phyloP scores from a whole-genome alignment of 1,140 invertebrate species.

The Bombus soroeensis region DNA sequence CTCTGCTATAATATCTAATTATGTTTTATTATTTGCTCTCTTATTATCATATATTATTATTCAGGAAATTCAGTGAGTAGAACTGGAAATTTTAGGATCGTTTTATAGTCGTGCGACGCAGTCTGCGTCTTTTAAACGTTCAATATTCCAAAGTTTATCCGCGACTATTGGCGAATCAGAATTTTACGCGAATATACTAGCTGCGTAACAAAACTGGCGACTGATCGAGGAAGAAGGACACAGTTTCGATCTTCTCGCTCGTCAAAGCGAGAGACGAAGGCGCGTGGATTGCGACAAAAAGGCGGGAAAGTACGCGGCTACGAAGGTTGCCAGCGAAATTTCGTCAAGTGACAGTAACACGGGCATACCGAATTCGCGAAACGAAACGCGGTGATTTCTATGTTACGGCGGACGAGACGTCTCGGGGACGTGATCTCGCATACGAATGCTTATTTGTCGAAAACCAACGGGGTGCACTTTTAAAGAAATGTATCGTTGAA shows the following conservation, averaged over 20 bases:
- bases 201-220: background rate
- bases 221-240: background rate
- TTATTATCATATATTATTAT: too few relatives aligned
- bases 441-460: slow-evolving; percentile 1
- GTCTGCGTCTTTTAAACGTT: too few relatives aligned
- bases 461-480: background rate
- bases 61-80: too few relatives aligned
- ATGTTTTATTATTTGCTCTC: too few relatives aligned
- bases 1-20: too few relatives aligned
- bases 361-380: background rate
- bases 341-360: background rate
- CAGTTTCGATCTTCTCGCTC: background rate
- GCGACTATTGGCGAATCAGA: too few relatives aligned
- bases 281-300: slow-evolving; percentile 24
- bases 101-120: too few relatives aligned
- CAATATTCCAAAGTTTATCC: too few relatives aligned
- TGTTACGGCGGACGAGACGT: background rate
- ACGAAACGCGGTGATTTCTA: background rate
- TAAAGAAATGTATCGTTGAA: background rate
- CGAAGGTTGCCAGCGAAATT: slow-evolving; percentile 25
- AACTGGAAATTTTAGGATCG: too few relatives aligned
- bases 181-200: too few relatives aligned
- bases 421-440: slow-evolving; percentile 11
- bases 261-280: background rate
- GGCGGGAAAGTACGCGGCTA: slow-evolving; percentile 21